Base-by-base conservation (phyloP, 92 coral and sea anemone genomes). In the Epizoanthus ramosus region DNA sequence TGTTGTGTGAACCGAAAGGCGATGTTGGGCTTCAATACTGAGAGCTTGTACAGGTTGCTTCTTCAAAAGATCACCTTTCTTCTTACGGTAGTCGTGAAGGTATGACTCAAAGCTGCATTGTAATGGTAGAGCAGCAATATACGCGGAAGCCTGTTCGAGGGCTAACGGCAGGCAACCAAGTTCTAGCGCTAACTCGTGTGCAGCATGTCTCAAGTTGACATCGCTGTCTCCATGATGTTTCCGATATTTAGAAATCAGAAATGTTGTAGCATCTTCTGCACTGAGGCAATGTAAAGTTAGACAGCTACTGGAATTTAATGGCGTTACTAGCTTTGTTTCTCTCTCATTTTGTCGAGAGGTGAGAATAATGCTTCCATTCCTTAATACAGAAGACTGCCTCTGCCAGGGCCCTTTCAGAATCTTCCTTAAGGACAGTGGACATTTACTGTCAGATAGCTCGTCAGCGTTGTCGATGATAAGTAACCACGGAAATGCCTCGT, bases 1-100 rank as follows among this genome's bases (percentile, higher is more conserved):
- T 13, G 91, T 88, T 2, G 91, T 88, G 12, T 73, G 81, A 15
- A 88, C 91, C 0, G 88, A 85, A 14, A 88, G 57, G 5, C 91
- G 85, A 52, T 88, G 75, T 76, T 21, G 68, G 3, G 83, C 76
- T 59, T 89, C 92, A 43, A 35, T 4, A 54, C 83, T 75, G 1
- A 84, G 22, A 2, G 88, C 68, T 23, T 63, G 68, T 6, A 43
- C 54, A 0, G 88, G 56, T 7, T 84, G 64, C 43, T 35, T 80
- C n/a, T 31, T 12, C 10, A 84, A 66, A 4, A 84, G 73, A 7
- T 57, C 68, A 8, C 68, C 35, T 33, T 22, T 63, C 23, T 8
- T 28, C 10, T 33, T 24, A n/a, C n/a, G 52, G 18, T 68, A 68
- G 12, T 37, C 47, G 13, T 5, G 19, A 2, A 33, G 50, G 8